Evolutionary conservation across 2,888 invertebrate genomes (phyloP), one percentile per base, ranked within the genome.

Genomic region (Apamea epomidion): DNA sequence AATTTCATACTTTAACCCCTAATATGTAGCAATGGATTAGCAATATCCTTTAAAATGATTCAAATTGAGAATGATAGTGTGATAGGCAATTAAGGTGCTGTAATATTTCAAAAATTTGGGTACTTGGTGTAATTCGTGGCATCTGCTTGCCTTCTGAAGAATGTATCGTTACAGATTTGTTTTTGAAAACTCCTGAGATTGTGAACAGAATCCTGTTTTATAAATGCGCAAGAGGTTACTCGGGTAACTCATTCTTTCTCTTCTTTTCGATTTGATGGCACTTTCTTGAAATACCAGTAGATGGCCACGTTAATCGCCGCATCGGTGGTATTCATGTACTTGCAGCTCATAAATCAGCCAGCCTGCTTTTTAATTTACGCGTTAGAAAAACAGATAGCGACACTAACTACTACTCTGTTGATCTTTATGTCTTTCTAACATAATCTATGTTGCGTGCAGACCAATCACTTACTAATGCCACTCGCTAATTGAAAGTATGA

Each of bases 391-490:
- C 65, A n/a, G 29, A 67, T 70, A 73, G 16, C 45, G 74, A 67
- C 69, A 69, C n/a, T 85, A 78, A 84, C 16, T 48, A 45, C 82
- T 62, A 69, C 25, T 60, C 29, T 25, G 14, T 21, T 67, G 65
- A 74, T 83, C 72, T 73, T 48, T 73, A 64, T 51, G 58, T 67
- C 48, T 29, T 48, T 76, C 48, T 25, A 65, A 62, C 14, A 74
- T 75, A 68, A 85, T 67, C 64, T 32, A n/a, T 8, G 71, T 84
- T 84, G 82, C 82, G 75, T 85, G 84, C 65, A 54, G n/a, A 67
- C 37, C n/a, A 51, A 74, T 81, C 77, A 77, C 62, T 25, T 69
- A 18, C n/a, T 75, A 77, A 65, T 48, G 18, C 45, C 37, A 62
- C 60, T 62, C 45, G 45, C 32, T 82, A 78, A 73, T 84, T 82